Evolutionary conservation across 2,113 vertebrate species (phyloP).

Genomic region (Gopherus flavomarginatus): DNA sequence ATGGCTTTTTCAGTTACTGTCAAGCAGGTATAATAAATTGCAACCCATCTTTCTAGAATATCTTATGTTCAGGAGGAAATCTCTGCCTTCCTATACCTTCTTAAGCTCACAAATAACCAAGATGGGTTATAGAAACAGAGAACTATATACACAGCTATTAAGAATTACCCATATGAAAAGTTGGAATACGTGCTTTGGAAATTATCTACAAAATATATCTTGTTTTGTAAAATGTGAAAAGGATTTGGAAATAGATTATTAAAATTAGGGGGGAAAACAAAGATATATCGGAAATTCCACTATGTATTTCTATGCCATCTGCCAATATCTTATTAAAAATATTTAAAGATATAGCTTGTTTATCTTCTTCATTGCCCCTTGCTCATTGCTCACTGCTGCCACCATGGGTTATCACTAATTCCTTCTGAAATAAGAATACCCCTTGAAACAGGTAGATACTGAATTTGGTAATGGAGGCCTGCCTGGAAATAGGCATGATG

Average conservation of each 20-base stretch:
- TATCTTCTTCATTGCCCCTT: neutral
- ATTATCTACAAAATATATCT: neutral
- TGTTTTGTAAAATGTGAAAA: neutral
- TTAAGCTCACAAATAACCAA: neutral
- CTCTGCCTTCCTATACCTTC: neutral
- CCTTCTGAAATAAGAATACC: neutral
- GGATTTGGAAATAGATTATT: neutral
- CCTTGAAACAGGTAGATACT: neutral
- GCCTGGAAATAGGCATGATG: neutral
- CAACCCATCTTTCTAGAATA: neutral
- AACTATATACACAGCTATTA: neutral
- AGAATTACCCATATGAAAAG: rapidly evolving
- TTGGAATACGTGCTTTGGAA: neutral
- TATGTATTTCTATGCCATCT: neutral
- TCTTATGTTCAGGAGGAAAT: neutral
- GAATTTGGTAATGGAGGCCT: neutral
- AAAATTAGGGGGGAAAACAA: neutral
- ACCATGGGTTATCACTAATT: conserved; percentile 43
- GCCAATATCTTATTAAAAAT: neutral
- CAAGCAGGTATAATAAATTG: neutral
- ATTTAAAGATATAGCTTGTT: neutral
- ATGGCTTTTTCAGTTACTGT: neutral
- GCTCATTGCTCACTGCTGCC: conserved; percentile 64
- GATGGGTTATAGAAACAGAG: neutral
- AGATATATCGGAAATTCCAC: neutral